A percentile compares a stretch with the other conserved stretches of the same genome.
phyloP scores from a whole-genome alignment of 2,113 vertebrate species.

The Cyphomyrus discorhynchus region DNA sequence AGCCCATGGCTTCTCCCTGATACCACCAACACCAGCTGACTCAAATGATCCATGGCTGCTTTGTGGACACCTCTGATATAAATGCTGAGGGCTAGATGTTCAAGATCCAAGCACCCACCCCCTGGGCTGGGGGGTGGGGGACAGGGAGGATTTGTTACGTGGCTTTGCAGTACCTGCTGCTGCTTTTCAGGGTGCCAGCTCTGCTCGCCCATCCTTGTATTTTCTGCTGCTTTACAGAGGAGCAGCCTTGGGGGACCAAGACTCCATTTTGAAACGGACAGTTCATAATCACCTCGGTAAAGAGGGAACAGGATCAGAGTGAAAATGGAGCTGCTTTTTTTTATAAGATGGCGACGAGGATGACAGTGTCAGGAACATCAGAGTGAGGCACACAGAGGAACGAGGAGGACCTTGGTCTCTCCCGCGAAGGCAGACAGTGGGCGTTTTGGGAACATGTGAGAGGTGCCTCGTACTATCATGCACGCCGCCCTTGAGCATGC shows the following conservation, averaged over 20 bases:
- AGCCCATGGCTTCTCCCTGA: slow-evolving; percentile 68
- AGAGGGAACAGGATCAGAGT: slow-evolving; percentile 28
- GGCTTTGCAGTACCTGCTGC: slow-evolving; percentile 30
- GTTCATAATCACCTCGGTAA: slow-evolving; percentile 68
- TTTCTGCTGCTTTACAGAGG: slow-evolving; percentile 63
- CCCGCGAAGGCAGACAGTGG: not conserved
- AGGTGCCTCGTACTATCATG: not conserved
- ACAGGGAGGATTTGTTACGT: slow-evolving; percentile 56
- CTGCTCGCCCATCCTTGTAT: slow-evolving; percentile 60
- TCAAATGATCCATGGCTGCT: slow-evolving; percentile 67
- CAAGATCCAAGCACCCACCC: slow-evolving; percentile 56
- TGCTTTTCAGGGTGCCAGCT: slow-evolving; percentile 34
- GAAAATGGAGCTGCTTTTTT: slow-evolving; percentile 36
- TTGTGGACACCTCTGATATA: slow-evolving; percentile 67
- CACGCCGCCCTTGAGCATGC: not conserved
- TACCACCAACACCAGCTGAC: slow-evolving; percentile 64
- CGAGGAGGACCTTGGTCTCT: not conserved
- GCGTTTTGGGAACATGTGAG: not conserved
- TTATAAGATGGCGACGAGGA: slow-evolving; percentile 36
- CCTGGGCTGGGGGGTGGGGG: slow-evolving; percentile 27
- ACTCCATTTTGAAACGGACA: slow-evolving; percentile 71
- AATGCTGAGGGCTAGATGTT: slow-evolving; percentile 69
- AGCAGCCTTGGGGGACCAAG: slow-evolving; percentile 60
- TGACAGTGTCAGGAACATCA: not conserved
- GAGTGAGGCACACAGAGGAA: not conserved